phyloP scores from a whole-genome alignment of 2,113 vertebrate species.

The Podilymbus podiceps region DNA sequence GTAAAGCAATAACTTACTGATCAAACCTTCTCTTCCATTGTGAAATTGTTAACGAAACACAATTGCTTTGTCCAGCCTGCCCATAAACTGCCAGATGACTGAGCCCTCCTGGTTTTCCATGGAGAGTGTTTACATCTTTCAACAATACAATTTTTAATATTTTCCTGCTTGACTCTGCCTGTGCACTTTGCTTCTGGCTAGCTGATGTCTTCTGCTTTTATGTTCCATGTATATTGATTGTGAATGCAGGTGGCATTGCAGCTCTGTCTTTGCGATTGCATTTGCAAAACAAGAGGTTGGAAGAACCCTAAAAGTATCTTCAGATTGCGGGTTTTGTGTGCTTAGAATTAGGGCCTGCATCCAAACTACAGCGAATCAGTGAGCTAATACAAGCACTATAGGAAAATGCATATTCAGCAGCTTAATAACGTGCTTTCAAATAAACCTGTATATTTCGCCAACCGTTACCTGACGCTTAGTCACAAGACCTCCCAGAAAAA shows the following conservation, averaged over 20 bases:
- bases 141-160: background rate
- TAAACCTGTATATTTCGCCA: background rate
- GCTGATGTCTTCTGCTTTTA: background rate
- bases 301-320: background rate
- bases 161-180: background rate
- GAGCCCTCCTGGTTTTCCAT: background rate
- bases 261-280: background rate
- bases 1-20: background rate
- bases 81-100: background rate
- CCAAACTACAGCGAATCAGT: background rate
- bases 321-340: background rate
- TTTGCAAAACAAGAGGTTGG: background rate
- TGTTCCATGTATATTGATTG: background rate
- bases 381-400: background rate
- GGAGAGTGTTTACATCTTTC: background rate
- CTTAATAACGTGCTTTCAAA: background rate
- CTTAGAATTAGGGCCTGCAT: background rate
- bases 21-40: background rate
- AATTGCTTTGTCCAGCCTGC: background rate
- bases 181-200: background rate
- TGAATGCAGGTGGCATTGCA: background rate
- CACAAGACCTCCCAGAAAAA: background rate
- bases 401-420: constrained; percentile 4
- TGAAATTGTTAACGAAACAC: background rate
- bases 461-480: background rate